Evolutionary conservation across 1,140 invertebrate species (phyloP).

Genomic region (Mercenaria mercenaria): DNA sequence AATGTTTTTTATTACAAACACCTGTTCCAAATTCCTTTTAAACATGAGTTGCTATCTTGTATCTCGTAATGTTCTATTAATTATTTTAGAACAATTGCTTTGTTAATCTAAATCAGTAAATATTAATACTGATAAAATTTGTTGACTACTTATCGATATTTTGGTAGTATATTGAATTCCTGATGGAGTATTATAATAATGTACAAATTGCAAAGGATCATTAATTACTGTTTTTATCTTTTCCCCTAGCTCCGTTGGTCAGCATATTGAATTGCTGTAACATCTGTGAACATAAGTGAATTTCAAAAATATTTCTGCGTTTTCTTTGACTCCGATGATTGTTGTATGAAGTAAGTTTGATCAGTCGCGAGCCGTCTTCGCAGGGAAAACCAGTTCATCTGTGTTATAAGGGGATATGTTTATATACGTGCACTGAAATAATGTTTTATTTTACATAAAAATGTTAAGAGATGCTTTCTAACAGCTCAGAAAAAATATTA

Average conservation of each 20-base stretch:
- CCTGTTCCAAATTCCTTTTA: neutral
- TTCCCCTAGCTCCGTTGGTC: neutral
- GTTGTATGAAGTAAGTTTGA: too few relatives aligned
- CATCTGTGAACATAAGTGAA: too few relatives aligned
- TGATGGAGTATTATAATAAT: neutral
- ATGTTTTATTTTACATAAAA: too few relatives aligned
- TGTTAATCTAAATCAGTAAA: slow-evolving; percentile 9
- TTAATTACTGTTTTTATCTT: neutral
- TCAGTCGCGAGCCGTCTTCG: too few relatives aligned
- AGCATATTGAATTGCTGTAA: neutral
- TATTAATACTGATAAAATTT: slow-evolving; percentile 1
- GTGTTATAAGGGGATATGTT: too few relatives aligned
- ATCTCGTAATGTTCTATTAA: neutral
- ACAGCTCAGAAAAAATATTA: too few relatives aligned
- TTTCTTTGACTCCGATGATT: too few relatives aligned
- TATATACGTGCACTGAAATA: too few relatives aligned
- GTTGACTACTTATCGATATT: neutral
- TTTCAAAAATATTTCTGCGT: too few relatives aligned
- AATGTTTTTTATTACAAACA: neutral
- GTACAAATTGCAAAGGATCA: neutral
- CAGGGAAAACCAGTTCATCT: too few relatives aligned
- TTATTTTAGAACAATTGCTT: slow-evolving; percentile 5
- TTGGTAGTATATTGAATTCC: neutral
- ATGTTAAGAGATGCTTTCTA: too few relatives aligned
- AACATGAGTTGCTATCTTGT: neutral